Conservation (phyloP, 2,888 invertebrate species). For the Acrobasis repandana region DNA sequence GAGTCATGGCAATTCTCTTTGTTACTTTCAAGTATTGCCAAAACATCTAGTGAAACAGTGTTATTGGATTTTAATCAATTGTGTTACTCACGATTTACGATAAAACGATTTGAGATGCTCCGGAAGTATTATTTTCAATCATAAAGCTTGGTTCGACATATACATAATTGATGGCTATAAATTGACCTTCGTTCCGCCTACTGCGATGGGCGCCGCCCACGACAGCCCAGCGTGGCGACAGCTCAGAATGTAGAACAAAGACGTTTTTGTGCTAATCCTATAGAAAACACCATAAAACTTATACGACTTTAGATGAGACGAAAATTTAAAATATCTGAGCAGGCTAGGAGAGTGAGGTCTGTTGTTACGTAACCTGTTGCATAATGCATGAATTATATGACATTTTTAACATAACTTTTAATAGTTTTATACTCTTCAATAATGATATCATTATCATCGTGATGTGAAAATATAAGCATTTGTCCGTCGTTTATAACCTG, state of each 20-base stretch:
- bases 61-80: background rate
- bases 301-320: constrained; percentile 7
- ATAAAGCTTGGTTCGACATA: constrained; percentile 1
- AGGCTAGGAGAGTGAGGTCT: background rate
- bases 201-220: constrained; percentile 62
- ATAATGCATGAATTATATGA: background rate
- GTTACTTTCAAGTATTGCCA: too few relatives aligned
- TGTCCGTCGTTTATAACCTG: too few relatives aligned
- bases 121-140: constrained; percentile 4
- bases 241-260: constrained; percentile 42
- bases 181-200: constrained; percentile 60
- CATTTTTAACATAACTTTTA: too few relatives aligned
- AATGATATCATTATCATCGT: too few relatives aligned
- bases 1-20: too few relatives aligned
- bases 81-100: background rate
- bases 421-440: too few relatives aligned
- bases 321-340: constrained; percentile 7
- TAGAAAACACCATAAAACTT: constrained; percentile 14
- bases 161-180: constrained; percentile 17
- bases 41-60: too few relatives aligned
- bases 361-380: background rate
- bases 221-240: constrained; percentile 8
- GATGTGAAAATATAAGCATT: too few relatives aligned
- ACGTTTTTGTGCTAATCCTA: constrained; percentile 20
- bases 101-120: background rate